Conservation (phyloP, 1,140 invertebrate genomes). For the Drosophila gunungcola region DNA sequence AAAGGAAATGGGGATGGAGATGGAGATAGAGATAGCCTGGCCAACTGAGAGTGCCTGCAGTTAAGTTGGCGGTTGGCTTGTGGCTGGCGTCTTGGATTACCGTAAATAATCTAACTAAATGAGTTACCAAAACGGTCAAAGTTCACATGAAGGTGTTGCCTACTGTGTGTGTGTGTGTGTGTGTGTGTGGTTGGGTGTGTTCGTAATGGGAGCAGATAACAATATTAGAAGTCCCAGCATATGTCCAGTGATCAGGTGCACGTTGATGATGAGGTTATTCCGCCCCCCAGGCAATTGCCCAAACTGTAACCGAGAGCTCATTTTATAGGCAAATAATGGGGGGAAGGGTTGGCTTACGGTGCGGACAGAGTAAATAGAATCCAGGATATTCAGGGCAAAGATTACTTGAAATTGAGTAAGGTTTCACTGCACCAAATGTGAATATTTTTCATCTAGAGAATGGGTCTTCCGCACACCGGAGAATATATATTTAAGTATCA, state of each 20-base stretch:
- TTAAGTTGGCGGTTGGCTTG: conserved; percentile 73
- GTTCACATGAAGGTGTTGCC: conserved; percentile 73
- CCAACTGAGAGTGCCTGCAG: conserved; percentile 46
- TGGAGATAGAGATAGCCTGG: background rate
- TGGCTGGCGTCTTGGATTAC: conserved; percentile 76
- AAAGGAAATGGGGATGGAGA: background rate
- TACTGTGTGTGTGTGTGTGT: background rate
- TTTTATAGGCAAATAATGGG: conserved; percentile 42
- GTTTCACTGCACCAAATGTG: conserved; percentile 29
- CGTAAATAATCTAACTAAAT: conserved; percentile 82
- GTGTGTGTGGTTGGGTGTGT: conserved; percentile 26
- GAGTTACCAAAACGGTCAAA: conserved; percentile 81
- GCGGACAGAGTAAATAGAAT: conserved; percentile 17
- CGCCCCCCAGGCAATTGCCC: conserved; percentile 41
- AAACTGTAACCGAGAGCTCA: conserved; percentile 53
- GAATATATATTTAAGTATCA: background rate
- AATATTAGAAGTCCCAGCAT: conserved; percentile 57
- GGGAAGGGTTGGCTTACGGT: background rate
- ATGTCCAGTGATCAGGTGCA: conserved; percentile 46
- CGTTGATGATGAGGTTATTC: conserved; percentile 41
- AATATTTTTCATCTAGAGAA: conserved; percentile 11
- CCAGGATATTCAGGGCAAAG: conserved; percentile 37
- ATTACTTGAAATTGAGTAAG: conserved; percentile 41
- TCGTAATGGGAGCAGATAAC: conserved; percentile 50
- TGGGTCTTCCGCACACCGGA: background rate